phyloP scores from a whole-genome alignment of 2,113 vertebrate species.

The Apteryx owenii region DNA sequence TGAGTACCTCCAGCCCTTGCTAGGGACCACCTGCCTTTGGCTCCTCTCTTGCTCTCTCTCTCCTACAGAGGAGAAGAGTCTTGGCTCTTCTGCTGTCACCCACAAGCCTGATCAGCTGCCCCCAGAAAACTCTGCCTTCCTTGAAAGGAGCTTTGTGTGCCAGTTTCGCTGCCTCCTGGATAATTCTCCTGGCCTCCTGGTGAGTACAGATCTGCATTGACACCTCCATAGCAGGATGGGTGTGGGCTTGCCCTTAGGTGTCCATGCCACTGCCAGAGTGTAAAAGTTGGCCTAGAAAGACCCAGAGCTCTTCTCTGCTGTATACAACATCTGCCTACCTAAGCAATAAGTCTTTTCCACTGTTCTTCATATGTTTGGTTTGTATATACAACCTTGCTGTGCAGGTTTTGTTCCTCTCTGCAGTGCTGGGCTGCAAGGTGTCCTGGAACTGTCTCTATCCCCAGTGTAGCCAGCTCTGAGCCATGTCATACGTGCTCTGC shows the following conservation, averaged over 20 bases:
- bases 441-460: too few species aligned
- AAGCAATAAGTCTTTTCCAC: background rate
- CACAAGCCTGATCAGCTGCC: conserved; percentile 74
- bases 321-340: background rate
- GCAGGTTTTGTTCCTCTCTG: background rate
- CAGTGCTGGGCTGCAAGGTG: background rate
- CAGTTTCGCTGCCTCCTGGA: conserved; percentile 86
- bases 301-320: rapidly evolving
- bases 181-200: conserved; percentile 85
- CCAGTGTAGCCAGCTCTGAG: too few species aligned
- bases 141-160: conserved; percentile 83
- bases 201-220: background rate
- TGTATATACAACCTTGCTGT: background rate
- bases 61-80: background rate
- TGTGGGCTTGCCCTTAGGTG: background rate
- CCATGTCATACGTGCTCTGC: too few species aligned
- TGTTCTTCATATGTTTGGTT: background rate
- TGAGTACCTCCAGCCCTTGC: background rate
- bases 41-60: background rate
- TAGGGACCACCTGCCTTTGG: background rate
- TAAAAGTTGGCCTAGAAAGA: background rate
- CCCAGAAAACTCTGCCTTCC: conserved; percentile 82
- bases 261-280: background rate
- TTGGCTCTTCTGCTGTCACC: background rate
- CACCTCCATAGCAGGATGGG: background rate